Evolutionary conservation across 2,888 invertebrate genomes (phyloP).

Genomic region (Zootermopsis nevadensis): DNA sequence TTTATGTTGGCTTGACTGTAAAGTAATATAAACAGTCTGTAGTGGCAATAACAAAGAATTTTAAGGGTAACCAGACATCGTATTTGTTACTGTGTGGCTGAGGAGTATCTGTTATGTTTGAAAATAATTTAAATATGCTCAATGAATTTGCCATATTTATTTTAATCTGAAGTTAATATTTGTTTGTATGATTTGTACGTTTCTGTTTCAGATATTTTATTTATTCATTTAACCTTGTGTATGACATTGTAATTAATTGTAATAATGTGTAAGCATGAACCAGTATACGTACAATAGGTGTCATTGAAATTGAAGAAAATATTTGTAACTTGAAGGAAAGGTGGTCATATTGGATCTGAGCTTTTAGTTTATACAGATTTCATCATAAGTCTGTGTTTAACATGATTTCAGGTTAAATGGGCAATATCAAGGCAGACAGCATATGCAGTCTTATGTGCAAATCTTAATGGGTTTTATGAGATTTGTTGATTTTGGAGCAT

Average conservation of each 20-base stretch:
- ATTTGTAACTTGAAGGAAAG: background rate
- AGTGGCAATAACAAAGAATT: background rate
- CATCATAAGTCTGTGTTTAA: background rate
- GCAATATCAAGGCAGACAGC: background rate
- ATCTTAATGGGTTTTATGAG: too few species aligned
- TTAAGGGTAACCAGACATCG: slow-evolving; percentile 3
- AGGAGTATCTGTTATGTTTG: background rate
- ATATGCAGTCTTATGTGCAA: too few species aligned
- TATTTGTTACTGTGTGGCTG: background rate
- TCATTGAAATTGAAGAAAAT: background rate
- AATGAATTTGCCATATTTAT: slow-evolving; percentile 25
- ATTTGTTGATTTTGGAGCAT: too few species aligned
- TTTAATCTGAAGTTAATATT: background rate
- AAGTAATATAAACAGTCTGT: background rate
- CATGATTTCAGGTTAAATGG: background rate
- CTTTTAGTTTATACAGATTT: background rate
- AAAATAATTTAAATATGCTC: slow-evolving; percentile 30
- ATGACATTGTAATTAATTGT: slow-evolving; percentile 26
- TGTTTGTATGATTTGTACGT: slow-evolving; percentile 5
- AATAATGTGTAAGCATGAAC: background rate
- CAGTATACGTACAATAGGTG: background rate
- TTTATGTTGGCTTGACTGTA: background rate
- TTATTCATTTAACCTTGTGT: background rate
- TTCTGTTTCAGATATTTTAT: slow-evolving; percentile 20
- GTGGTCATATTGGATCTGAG: background rate